Evolutionary conservation across 2,113 vertebrate genomes (phyloP), one percentile per base, ranked within the genome.

Genomic region (Pollachius pollachius): DNA sequence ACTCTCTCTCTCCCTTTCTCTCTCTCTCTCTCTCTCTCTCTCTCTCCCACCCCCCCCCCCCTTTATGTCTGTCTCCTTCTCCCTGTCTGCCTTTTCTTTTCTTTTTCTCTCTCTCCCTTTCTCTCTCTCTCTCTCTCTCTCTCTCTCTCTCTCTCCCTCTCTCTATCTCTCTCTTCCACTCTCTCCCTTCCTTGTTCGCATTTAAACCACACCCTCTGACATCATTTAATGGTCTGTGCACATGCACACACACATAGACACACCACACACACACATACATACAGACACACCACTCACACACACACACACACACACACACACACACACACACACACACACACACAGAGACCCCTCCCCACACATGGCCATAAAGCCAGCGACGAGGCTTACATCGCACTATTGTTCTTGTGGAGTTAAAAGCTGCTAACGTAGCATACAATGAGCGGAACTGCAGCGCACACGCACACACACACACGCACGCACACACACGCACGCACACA

Each of bases 391-490:
- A 25, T 84, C 77, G 83, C 66, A 72, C 84, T 65, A 90, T 90
- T 91, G 89, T 92, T 89, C 80, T 84, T 73, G 30, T 37, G 70
- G 71, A 71, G 86, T 81, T 13, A 82, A 87, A 91, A 88, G 84
- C 82, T 84, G 85, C 82, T 81, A 87, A 83, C 79, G 74, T 80
- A 80, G 81, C 78, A 88, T 69, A 91, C 90, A 92, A 92, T 85
- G 85, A 84, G 79, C 84, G 85, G 89, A 89, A 91, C 79, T 82
- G 75, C 69, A 73, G 64, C 37, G 65, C 30, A 16, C 37, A 58
- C 60, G 61, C 59, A 65, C 72, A 34, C 71, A 60, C 30, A 70
- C 41, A 34, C 48, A 19, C 54, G 19, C 54, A 34, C n/a, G 17
- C 54, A 58, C 27, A 34, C 54, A 18, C 66, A 34, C 54, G 4